phyloP scores from a whole-genome alignment of 2,888 invertebrate species.

The Tenthredo livida region DNA sequence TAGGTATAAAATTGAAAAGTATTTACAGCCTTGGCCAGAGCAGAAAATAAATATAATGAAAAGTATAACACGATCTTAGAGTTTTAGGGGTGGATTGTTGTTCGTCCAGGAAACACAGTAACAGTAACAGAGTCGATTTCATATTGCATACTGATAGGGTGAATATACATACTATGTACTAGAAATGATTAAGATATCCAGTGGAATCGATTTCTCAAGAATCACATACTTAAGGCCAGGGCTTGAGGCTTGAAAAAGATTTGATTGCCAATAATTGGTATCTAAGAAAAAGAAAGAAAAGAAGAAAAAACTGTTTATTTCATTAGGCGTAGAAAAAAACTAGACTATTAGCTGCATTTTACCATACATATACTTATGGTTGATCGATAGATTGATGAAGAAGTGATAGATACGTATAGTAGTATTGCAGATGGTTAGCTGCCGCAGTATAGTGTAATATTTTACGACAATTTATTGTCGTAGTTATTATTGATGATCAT shows the following conservation, averaged over 20 bases:
- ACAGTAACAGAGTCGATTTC: not conserved
- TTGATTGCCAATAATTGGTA: slow-evolving; percentile 18
- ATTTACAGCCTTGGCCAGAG: not conserved
- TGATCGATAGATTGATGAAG: not conserved
- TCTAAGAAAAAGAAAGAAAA: not conserved
- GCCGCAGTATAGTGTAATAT: not conserved
- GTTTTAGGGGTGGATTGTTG: not conserved
- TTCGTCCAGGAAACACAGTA: not conserved
- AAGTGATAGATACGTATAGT: not conserved
- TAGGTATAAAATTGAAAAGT: not conserved
- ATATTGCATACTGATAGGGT: not conserved
- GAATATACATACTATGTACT: not conserved
- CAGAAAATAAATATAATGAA: not conserved
- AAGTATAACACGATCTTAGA: not conserved
- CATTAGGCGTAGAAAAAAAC: not conserved
- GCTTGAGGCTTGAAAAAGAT: not conserved
- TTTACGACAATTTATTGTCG: not conserved
- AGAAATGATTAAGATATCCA: not conserved
- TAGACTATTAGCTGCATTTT: not conserved
- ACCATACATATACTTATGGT: not conserved
- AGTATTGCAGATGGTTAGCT: not conserved
- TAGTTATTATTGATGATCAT: not conserved
- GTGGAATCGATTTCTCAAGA: not conserved
- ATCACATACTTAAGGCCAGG: not conserved
- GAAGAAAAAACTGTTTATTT: not conserved